Evolutionary conservation across 1,140 invertebrate species (phyloP).

Genomic region (Drosophila tropicalis): DNA sequence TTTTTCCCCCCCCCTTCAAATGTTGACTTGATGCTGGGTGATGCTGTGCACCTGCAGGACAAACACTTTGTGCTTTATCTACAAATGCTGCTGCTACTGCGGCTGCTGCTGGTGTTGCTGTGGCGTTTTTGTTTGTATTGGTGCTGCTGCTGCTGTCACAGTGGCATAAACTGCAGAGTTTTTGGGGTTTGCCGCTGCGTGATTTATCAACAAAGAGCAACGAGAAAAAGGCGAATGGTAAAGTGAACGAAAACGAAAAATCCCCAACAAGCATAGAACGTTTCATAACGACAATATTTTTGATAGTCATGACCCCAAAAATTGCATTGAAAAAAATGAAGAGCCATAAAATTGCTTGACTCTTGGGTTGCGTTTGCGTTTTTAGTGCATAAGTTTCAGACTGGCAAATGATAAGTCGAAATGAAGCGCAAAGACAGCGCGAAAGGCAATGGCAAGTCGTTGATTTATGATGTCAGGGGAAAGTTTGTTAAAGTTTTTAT

Average conservation of each 20-base stretch:
- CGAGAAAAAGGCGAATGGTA: not conserved
- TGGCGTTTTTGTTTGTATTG: not conserved
- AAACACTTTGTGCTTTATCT: slow-evolving; percentile 13
- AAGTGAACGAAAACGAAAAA: not conserved
- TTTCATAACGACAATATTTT: slow-evolving; percentile 64
- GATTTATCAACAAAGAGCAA: slow-evolving; percentile 16
- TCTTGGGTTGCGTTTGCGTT: slow-evolving; percentile 19
- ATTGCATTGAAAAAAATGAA: slow-evolving; percentile 52
- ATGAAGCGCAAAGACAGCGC: slow-evolving; percentile 43
- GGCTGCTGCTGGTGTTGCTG: not conserved
- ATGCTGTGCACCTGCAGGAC: not conserved
- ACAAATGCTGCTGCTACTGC: not conserved
- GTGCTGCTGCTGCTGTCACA: slow-evolving; percentile 2
- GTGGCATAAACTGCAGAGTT: slow-evolving; percentile 11
- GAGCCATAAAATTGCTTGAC: slow-evolving; percentile 53
- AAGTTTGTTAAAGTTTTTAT: slow-evolving; percentile 45
- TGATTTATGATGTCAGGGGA: slow-evolving; percentile 72
- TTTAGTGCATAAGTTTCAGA: slow-evolving; percentile 67
- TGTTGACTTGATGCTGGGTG: not conserved
- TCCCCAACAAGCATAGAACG: slow-evolving; percentile 1
- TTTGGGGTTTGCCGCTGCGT: slow-evolving; percentile 11
- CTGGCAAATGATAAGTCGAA: slow-evolving; percentile 70
- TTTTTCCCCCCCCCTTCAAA: not conserved
- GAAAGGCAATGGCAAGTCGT: slow-evolving; percentile 40
- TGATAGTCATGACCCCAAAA: slow-evolving; percentile 72